Percentiles rank a stretch among this genome's conserved stretches.
Conservation (phyloP, 2,113 vertebrate species). For the Verasper variegatus region DNA sequence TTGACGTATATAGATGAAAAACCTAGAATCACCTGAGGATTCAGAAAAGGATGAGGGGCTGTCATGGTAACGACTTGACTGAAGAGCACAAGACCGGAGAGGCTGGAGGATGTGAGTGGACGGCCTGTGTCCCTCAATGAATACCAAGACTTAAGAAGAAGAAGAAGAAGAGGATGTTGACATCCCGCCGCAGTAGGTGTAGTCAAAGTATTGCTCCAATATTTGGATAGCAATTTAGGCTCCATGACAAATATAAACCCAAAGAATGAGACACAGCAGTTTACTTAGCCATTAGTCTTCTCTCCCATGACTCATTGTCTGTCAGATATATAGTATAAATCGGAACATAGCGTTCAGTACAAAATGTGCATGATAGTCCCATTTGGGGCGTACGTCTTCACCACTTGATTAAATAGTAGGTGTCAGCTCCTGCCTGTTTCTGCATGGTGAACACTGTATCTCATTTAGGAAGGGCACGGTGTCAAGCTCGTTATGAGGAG, state of each 20-base stretch:
- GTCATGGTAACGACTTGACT: too few relatives aligned
- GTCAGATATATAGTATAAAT: neutral
- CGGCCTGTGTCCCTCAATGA: too few relatives aligned
- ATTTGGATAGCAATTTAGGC: conserved; percentile 25
- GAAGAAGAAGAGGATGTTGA: neutral
- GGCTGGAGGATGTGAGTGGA: too few relatives aligned
- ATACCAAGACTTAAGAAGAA: too few relatives aligned
- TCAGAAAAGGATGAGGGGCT: too few relatives aligned
- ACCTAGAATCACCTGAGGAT: too few relatives aligned
- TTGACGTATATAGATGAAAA: too few relatives aligned
- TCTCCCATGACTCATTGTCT: conserved; percentile 15
- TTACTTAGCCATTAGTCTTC: neutral
- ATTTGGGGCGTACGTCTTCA: neutral
- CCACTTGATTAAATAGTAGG: conserved; percentile 8
- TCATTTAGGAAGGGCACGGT: conserved; percentile 14
- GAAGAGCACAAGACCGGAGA: too few relatives aligned
- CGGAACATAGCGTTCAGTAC: conserved; percentile 37
- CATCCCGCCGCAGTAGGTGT: neutral
- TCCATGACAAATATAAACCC: neutral
- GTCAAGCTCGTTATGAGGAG: conserved; percentile 38
- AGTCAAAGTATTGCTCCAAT: neutral
- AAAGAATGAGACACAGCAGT: neutral
- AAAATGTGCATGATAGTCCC: conserved; percentile 17
- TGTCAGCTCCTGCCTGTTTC: conserved; percentile 3
- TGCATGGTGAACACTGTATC: neutral